Base-by-base conservation (phyloP, 2,113 vertebrate species). In the Xyrauchen texanus region DNA sequence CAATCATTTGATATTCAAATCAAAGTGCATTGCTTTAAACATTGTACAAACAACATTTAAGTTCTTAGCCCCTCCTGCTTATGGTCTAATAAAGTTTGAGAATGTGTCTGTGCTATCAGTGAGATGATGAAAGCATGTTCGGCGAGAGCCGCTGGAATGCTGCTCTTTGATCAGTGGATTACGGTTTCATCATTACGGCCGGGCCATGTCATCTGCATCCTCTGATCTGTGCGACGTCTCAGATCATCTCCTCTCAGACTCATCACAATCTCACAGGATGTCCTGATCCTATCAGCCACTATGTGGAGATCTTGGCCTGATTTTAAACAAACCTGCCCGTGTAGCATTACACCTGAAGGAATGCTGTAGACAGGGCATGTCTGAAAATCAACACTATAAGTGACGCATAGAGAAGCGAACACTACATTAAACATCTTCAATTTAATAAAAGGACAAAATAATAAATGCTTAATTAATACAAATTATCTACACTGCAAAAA, bases 111-210 rank as follows among this genome's bases (percentile, higher is more conserved):
- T 74, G 84, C 16, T 12, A 0, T 73, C 79, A 88, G 72, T 76
- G 76, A 13, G 62, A 62, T 68, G 82, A 57, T 51, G 11, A 61
- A 69, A 77, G 65, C 49, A 68, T 65, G n/a, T 80, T 44, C 44
- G 79, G 77, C 78, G 21, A 34, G 21, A 34, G 21, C 21, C 21
- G 21, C 21, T 76, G 88, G 85, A 88, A 88, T 88, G 88, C 82
- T 69, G n/a, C 46, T 78, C 90, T 91, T 91, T 92, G 90, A 92
- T 90, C 86, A 63, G 12, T 45, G 85, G 84, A 88, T 90, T 86
- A 89, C 68, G 58, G 82, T 87, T 85, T 88, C 86, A 88, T 88
- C 86, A 63, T 84, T 78, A 70, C 69, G 61, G 61, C 15, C 53
- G 42, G 34, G 62, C 64, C 75, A 16, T 77, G 85, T 84, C 83